Percentiles rank a stretch among this genome's conserved stretches.
Evolutionary conservation across 2,797 vertebrate species (phyloP).

Genomic region (Anguilla marmorata): DNA sequence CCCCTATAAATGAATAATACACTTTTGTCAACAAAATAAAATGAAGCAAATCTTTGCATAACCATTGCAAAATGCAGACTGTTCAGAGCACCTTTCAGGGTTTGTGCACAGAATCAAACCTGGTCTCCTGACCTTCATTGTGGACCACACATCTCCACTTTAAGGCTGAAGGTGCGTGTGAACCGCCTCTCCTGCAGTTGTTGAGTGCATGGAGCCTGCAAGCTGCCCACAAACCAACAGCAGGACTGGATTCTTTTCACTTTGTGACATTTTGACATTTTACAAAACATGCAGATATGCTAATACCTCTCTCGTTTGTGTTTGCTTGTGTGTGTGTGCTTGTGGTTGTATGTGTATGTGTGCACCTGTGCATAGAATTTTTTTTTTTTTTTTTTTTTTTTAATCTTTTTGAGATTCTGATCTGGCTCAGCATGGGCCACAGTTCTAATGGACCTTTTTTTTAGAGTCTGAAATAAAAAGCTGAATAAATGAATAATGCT

Average conservation of each 20-base stretch:
- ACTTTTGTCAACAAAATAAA: neutral
- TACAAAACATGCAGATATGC: slow-evolving; percentile 11
- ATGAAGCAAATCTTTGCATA: neutral
- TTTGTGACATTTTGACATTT: neutral
- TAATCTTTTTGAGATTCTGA: neutral
- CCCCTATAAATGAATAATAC: neutral
- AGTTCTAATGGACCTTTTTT: neutral
- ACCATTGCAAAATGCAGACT: neutral
- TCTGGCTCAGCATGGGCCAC: neutral
- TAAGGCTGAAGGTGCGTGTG: neutral
- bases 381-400: neutral
- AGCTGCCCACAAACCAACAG: neutral
- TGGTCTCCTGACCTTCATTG: neutral
- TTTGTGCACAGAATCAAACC: neutral
- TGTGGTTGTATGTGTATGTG: neutral
- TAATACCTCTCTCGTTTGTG: neutral
- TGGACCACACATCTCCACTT: neutral
- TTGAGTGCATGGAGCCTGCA: neutral
- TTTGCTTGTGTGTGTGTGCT: neutral
- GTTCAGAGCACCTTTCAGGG: neutral
- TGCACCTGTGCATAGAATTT: neutral
- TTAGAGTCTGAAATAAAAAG: no score
- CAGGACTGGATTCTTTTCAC: neutral
- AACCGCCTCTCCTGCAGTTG: neutral
- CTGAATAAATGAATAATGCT: neutral